These are phyloP conservation scores for Lobophora halterata DNA, from an alignment of 2,888 invertebrate species.

Conservation along the genomic window DNA sequence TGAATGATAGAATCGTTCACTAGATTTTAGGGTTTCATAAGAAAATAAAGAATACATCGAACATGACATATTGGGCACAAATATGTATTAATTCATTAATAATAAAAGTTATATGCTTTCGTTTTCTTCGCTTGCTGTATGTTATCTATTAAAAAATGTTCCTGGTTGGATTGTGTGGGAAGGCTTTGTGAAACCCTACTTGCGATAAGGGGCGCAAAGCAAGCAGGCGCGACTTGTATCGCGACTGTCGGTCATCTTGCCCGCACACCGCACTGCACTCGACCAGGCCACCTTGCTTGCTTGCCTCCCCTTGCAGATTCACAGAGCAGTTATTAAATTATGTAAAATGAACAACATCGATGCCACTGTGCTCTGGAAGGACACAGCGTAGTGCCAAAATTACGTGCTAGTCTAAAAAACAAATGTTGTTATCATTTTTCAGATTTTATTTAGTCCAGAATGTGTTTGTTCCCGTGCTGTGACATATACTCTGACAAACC, in stretches of 20 bases:
- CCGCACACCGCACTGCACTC: constrained; percentile 14
- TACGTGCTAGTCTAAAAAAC: constrained; percentile 77
- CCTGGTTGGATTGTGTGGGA: constrained; percentile 49
- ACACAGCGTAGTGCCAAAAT: constrained; percentile 79
- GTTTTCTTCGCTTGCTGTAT: constrained; percentile 63
- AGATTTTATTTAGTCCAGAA: constrained; percentile 81
- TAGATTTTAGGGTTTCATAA: constrained; percentile 71
- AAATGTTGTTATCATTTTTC: constrained; percentile 79
- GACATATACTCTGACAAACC: constrained; percentile 74
- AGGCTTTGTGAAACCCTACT: constrained; percentile 61
- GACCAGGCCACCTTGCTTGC: constrained; percentile 23
- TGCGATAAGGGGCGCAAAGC: constrained; percentile 25
- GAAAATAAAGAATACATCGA: constrained; percentile 76
- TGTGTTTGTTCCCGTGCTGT: constrained; percentile 79
- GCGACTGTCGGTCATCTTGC: constrained; percentile 18
- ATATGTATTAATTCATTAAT: constrained; percentile 46
- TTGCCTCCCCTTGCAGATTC: constrained; percentile 43
- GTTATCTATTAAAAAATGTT: constrained; percentile 52
- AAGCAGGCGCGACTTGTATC: constrained; percentile 8
- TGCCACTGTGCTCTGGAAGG: constrained; percentile 63
- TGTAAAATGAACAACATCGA: constrained; percentile 71
- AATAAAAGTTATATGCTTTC: constrained; percentile 51
- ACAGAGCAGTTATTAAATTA: constrained; percentile 54
- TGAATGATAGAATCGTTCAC: constrained; percentile 63
- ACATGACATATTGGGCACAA: constrained; percentile 81